These are phyloP conservation scores for Neopelma chrysocephalum DNA, from an alignment of 2,797 vertebrate species.

Conservation along the genomic window DNA sequence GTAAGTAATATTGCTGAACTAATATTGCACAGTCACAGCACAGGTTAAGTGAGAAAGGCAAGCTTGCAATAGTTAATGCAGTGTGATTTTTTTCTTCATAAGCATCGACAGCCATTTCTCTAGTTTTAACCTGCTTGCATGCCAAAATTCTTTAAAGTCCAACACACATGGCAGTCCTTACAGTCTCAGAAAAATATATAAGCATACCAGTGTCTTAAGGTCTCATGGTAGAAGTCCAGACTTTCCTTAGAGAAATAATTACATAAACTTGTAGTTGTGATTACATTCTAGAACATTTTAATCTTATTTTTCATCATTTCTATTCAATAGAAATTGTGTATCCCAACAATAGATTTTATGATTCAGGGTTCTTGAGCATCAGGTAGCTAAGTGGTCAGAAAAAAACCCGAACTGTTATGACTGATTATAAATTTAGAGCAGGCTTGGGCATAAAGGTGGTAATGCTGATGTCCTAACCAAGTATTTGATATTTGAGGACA, in stretches of 20 bases:
- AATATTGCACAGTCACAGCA: neutral
- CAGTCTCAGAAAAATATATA: neutral
- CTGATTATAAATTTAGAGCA: neutral
- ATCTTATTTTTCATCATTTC: neutral
- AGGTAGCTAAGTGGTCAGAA: neutral
- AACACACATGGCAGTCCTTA: neutral
- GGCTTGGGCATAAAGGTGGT: fast-evolving
- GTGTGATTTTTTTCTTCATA: neutral
- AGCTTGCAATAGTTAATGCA: neutral
- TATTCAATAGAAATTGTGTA: neutral
- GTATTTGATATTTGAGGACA: neutral
- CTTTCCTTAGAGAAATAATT: neutral
- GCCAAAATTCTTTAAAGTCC: neutral
- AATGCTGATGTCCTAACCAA: neutral
- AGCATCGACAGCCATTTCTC: neutral
- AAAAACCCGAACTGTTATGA: neutral
- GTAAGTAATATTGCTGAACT: neutral
- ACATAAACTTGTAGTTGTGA: neutral
- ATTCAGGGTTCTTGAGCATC: neutral
- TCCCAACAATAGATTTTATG: neutral
- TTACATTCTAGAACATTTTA: neutral
- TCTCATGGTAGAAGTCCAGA: neutral
- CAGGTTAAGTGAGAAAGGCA: neutral
- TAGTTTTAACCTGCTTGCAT: neutral
- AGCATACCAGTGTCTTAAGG: neutral